phyloP scores from a whole-genome alignment of 2,888 invertebrate genomes.

The Nephrotoma flavescens region DNA sequence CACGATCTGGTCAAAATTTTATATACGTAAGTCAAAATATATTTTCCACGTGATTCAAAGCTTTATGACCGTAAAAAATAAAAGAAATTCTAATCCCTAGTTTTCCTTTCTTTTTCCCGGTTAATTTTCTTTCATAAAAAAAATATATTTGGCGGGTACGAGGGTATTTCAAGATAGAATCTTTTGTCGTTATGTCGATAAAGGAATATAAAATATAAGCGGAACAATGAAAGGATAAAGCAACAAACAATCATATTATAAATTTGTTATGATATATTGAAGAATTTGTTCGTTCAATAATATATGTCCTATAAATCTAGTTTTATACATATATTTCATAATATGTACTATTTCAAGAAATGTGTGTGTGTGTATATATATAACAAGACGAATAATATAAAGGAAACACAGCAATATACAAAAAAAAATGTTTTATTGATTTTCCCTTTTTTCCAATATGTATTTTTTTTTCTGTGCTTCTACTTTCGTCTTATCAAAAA shows the following conservation, averaged over 20 bases:
- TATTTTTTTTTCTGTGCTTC: not conserved
- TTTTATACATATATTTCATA: not conserved
- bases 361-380: not conserved
- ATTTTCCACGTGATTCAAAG: not conserved
- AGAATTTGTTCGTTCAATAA: constrained; percentile 4
- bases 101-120: not conserved
- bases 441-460: not conserved
- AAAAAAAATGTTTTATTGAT: not conserved
- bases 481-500: not conserved
- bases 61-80: not conserved
- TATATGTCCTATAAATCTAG: constrained; percentile 6
- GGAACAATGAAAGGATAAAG: not conserved
- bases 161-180: not conserved
- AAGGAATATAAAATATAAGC: not conserved
- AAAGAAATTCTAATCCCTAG: not conserved
- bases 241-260: not conserved
- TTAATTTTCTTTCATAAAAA: not conserved
- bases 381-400: not conserved
- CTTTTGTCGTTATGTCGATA: not conserved
- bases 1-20: no score
- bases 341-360: not conserved
- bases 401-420: not conserved
- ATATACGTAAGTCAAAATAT: not conserved
- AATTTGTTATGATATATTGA: constrained; percentile 3
- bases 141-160: not conserved